Evolutionary conservation across 2,888 invertebrate genomes (phyloP), one percentile per base, ranked within the genome.

Genomic region (Heliconius charithonia): DNA sequence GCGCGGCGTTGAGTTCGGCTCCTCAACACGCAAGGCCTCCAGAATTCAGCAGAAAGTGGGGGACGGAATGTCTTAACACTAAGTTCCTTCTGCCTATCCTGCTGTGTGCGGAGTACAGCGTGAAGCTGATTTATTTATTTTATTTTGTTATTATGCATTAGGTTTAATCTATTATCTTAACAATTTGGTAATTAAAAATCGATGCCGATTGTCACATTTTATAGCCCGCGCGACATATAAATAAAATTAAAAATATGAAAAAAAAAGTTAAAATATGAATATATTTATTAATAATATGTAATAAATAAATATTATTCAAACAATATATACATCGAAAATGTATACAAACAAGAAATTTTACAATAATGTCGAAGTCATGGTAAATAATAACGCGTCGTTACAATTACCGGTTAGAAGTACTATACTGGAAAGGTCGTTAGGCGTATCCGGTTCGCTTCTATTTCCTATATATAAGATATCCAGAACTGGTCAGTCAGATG

Each of bases 401-500:
- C 29, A 71, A 71, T 56, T 72, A 59, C 32, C 51, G 32, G 72
- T 32, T 72, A 32, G 22, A 71, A 22, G 71, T 71, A 71, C 56
- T 4, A 32, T 71, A 56, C 51, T 56, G 56, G 56, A 56, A 71
- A 56, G 56, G 71, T 56, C 71, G 51, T 56, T 71, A 56, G 56
- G 71, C 29, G 41, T 63, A 74, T 63, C 63, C 22, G 32, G 63
- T 41, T 27, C 25, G 27, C 27, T 63, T 74, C 74, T 59, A 56
- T 74, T 80, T 80, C 76, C 81, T 77, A 70, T 59, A 51, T 76
- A 78, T 74, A 56, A 75, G n/a, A 41, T 78, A 73, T 66, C 63
- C 65, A 75, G 62, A 81, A 80, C 78, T 78, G 79, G 81, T 78
- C 76, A 80, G 74, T 29, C 69, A 19, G 77, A 76, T 75, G 66